Evolutionary conservation across 2,113 vertebrate genomes (phyloP), one percentile per base, ranked within the genome.

Genomic region (Nibea coibor): DNA sequence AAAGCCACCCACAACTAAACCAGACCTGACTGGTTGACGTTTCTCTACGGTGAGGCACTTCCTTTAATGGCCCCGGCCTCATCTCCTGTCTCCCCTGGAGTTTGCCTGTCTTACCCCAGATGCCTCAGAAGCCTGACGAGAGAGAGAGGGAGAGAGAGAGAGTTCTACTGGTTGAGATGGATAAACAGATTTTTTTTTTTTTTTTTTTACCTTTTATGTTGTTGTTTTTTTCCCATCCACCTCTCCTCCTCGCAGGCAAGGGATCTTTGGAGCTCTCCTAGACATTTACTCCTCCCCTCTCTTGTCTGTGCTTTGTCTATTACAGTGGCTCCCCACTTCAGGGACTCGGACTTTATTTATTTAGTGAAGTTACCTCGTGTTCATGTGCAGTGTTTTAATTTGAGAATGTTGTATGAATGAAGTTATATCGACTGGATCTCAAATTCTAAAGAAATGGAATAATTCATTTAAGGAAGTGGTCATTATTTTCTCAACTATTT

Each of bases 31-130:
- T 90, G 79, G 79, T 87, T 92, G 87, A 89, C 79, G 64, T 91
- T 80, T 89, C 66, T 90, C 79, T 73, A 78, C 28, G 9, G 80
- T 72, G 78, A 89, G 72, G 72, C 81, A 89, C 87, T 90, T 90
- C 86, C 87, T 81, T 87, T 91, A 91, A 92, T 92, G 91, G 86
- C 84, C 71, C 76, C 9, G 75, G 85, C 88, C 84, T 89, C 87
- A 77, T 92, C 87, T 88, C 83, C 86, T 83, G 70, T 88, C 89
- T 90, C 86, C 82, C 84, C 86, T 79, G 85, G 86, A 90, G 89
- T 86, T 90, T 10, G 81, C 68, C 82, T 91, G 84, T 90, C 88
- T 87, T 68, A 71, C 82, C 85, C 64, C 78, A 72, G 79, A 86
- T 80, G 76, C 85, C 88, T 86, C 78, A 61, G 82, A 80, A 85